A percentile compares a stretch with the other conserved stretches of the same genome.
Conservation (phyloP, 2,797 vertebrate genomes). For the Darevskia mixta region DNA sequence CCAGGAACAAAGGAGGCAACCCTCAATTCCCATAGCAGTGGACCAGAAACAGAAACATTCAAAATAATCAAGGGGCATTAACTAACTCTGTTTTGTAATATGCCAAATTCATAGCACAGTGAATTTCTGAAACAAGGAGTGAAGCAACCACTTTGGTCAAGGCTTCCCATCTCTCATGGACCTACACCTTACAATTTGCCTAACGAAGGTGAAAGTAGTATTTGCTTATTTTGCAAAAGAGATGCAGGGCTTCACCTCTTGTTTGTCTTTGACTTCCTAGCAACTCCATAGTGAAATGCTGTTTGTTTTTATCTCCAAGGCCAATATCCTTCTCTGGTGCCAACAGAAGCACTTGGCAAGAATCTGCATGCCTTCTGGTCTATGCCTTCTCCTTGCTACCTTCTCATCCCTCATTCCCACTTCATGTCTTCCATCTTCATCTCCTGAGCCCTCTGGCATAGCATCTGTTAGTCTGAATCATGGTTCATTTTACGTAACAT, state of each 20-base stretch:
- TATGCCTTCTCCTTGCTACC: background rate
- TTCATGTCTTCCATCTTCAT: background rate
- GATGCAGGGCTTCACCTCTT: background rate
- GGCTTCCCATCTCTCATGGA: background rate
- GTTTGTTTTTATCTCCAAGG: constrained; percentile 22
- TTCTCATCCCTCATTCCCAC: constrained; percentile 10
- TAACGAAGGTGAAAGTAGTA: background rate
- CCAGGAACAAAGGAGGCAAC: background rate
- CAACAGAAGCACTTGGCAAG: constrained; percentile 7
- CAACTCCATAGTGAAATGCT: background rate
- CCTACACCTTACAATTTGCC: background rate
- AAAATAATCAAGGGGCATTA: background rate
- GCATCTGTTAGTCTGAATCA: constrained; percentile 8
- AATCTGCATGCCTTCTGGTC: background rate
- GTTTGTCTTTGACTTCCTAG: background rate
- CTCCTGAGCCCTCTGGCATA: background rate
- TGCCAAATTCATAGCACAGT: background rate
- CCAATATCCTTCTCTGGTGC: constrained; percentile 8
- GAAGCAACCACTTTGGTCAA: background rate
- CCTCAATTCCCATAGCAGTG: background rate
- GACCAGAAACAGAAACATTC: background rate
- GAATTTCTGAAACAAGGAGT: background rate
- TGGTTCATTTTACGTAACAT: background rate
- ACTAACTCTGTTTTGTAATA: background rate
- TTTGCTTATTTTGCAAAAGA: background rate